These are phyloP conservation scores for Aphrocallistes beatrix DNA, from an alignment of 37 sponge, comb jelly and placozoan genomes.

Conservation along the genomic window DNA sequence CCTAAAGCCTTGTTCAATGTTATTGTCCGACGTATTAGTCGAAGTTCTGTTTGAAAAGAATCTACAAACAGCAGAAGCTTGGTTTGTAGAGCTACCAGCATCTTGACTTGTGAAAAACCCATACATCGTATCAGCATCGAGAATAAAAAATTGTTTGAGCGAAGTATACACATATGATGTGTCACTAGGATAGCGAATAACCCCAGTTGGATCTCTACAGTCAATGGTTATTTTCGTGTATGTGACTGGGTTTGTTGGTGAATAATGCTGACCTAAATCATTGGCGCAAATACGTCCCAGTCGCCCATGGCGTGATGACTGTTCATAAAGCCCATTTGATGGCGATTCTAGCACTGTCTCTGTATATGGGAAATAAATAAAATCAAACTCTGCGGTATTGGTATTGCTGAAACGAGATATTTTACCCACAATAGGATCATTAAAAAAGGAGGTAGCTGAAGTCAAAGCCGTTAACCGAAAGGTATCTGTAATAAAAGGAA, in stretches of 20 bases:
- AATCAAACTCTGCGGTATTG: background rate
- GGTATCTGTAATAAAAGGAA: background rate
- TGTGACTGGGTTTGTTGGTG: background rate
- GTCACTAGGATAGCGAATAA: background rate
- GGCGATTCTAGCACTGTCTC: background rate
- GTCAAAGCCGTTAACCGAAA: background rate
- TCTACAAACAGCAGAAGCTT: background rate
- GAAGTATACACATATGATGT: background rate
- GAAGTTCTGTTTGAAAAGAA: background rate
- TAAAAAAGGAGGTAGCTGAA: background rate
- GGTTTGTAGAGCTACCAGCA: background rate
- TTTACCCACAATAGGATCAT: background rate
- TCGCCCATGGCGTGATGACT: background rate
- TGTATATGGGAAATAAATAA: background rate
- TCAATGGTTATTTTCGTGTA: background rate
- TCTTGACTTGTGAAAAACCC: conserved; percentile 15
- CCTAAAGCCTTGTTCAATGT: background rate
- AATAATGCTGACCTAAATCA: background rate
- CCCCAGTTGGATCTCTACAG: background rate
- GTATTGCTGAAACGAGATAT: background rate
- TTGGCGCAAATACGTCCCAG: background rate
- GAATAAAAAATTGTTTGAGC: background rate
- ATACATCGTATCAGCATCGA: background rate
- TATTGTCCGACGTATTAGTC: background rate
- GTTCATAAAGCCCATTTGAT: background rate